Percentiles rank a stretch among this genome's conserved stretches.
phyloP scores from a whole-genome alignment of 2,113 vertebrate genomes.

The Ovibos moschatus region DNA sequence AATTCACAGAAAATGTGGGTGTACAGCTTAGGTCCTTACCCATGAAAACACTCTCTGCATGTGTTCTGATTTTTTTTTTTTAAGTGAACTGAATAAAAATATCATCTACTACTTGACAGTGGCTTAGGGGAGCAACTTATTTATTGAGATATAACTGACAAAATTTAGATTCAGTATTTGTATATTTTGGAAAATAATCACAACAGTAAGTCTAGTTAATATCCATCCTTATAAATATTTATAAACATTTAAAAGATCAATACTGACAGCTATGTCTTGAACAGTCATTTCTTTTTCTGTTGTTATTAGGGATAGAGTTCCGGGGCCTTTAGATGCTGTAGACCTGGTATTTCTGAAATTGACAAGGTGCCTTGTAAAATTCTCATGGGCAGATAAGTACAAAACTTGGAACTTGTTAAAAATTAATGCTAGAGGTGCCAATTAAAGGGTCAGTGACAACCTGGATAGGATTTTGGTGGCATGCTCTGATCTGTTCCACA shows the following conservation, averaged over 20 bases:
- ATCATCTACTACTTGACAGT: not conserved
- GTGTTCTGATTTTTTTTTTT: not conserved
- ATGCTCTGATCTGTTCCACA: not conserved
- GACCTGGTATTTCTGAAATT: not conserved
- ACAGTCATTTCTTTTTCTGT: not conserved
- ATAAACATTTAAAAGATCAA: not conserved
- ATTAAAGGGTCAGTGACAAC: not conserved
- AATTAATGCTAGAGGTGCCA: not conserved
- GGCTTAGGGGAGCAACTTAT: not conserved
- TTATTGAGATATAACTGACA: not conserved
- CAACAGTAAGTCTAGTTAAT: not conserved
- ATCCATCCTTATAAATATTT: not conserved
- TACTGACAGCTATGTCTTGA: not conserved
- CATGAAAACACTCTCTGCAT: not conserved
- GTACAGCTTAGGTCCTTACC: not conserved
- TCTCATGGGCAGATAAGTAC: not conserved
- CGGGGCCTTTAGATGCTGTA: not conserved
- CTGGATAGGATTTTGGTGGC: not conserved
- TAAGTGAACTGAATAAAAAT: not conserved
- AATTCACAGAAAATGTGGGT: not conserved
- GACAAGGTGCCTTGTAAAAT: not conserved
- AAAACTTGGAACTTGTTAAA: not conserved
- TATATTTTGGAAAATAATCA: not conserved
- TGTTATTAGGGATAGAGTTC: not conserved
- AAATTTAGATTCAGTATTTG: not conserved